These are phyloP conservation scores for Macrobrachium nipponense DNA, from an alignment of 1,140 invertebrate genomes.

Conservation along the genomic window DNA sequence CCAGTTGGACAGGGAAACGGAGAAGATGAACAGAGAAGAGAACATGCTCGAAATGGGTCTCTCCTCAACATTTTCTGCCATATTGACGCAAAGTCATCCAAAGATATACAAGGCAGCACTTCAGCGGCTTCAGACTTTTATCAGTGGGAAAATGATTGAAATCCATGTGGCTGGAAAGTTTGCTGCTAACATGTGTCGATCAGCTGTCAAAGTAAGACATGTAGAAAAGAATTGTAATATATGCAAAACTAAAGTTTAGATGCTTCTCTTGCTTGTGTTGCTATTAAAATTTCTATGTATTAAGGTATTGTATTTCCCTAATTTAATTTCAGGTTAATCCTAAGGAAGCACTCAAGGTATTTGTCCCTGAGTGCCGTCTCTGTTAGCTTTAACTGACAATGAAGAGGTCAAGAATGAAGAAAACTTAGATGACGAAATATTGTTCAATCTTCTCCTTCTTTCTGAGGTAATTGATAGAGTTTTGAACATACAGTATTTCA, in stretches of 20 bases:
- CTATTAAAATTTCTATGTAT: not conserved
- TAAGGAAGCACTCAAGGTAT: constrained; percentile 76
- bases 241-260: not conserved
- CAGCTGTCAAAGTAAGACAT: constrained; percentile 77
- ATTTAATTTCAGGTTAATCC: constrained; percentile 70
- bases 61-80: constrained; percentile 76
- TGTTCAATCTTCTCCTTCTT: constrained; percentile 83
- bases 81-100: constrained; percentile 76
- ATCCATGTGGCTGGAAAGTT: constrained; percentile 84
- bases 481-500: not conserved
- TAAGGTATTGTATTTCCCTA: constrained; percentile 53
- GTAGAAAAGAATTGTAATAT: not conserved
- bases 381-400: constrained; percentile 73
- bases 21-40: constrained; percentile 77
- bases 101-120: constrained; percentile 77
- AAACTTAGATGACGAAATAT: constrained; percentile 81
- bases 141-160: constrained; percentile 78
- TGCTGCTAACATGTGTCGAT: constrained; percentile 77
- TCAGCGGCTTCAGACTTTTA: constrained; percentile 51
- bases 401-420: constrained; percentile 78
- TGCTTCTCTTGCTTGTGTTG: not conserved
- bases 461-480: constrained; percentile 73
- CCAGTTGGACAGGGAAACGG: constrained; percentile 72
- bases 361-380: constrained; percentile 78
- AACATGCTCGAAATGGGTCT: constrained; percentile 78